Conservation (phyloP, 92 coral and sea anemone species). For the Virgularia gustaviana region DNA sequence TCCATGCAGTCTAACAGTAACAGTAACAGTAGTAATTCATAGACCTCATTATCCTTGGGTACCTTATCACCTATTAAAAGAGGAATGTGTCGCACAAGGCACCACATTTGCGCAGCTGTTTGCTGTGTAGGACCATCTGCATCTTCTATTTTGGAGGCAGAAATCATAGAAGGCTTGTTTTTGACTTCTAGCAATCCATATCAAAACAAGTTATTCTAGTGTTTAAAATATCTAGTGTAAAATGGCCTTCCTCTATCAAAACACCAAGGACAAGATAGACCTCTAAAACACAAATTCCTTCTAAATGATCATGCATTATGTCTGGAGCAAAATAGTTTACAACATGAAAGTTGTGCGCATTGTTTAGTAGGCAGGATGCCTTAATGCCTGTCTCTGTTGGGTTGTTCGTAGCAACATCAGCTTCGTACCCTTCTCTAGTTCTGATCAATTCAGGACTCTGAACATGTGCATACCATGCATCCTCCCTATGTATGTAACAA, state of each 20-base stretch:
- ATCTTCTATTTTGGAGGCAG: neutral
- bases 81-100: conserved; percentile 10
- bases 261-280: conserved; percentile 6
- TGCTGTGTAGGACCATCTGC: conserved; percentile 6
- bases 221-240: neutral
- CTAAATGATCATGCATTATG: conserved; percentile 16
- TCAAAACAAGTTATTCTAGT: too few relatives aligned
- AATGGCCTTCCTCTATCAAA: neutral
- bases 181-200: conserved; percentile 6
- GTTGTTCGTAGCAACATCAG: neutral
- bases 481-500: neutral
- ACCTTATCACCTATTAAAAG: conserved; percentile 13
- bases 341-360: neutral
- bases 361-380: neutral
- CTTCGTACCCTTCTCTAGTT: neutral
- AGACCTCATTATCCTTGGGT: conserved; percentile 16
- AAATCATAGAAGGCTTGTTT: conserved; percentile 4
- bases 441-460: neutral
- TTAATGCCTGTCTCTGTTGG: conserved; percentile 7
- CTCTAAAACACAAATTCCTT: conserved; percentile 14
- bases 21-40: too few relatives aligned
- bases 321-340: neutral
- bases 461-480: neutral
- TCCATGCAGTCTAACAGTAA: too few relatives aligned
- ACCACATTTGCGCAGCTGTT: conserved; percentile 29